Conservation (phyloP, 2,888 invertebrate genomes). For the Portevinia maculata region DNA sequence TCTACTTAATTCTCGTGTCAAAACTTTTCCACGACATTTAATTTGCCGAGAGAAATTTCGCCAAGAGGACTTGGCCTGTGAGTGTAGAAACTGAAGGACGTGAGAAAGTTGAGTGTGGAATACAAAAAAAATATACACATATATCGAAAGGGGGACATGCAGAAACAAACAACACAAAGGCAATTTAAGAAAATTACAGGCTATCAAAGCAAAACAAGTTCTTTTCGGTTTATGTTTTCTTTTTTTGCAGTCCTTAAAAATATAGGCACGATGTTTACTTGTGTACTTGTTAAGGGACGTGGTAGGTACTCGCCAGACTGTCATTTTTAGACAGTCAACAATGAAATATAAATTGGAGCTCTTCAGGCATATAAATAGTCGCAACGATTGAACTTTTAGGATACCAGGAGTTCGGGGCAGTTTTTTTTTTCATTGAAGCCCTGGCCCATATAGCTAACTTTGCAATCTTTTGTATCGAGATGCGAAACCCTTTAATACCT, state of each 20-base stretch:
- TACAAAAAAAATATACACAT: constrained; percentile 19
- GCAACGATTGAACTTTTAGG: background rate
- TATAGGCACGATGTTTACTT: background rate
- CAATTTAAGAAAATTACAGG: constrained; percentile 72
- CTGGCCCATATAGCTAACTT: too few species aligned
- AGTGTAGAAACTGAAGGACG: constrained; percentile 37
- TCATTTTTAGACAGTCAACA: constrained; percentile 1
- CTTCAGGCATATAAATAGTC: background rate
- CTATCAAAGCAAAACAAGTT: constrained; percentile 61
- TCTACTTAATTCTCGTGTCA: constrained; percentile 75
- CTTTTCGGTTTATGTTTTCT: constrained; percentile 21
- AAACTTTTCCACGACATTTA: constrained; percentile 75
- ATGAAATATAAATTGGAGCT: background rate
- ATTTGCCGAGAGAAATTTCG: constrained; percentile 59
- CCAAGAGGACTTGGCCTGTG: constrained; percentile 31
- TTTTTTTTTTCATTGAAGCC: too few species aligned
- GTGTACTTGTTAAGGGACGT: constrained; percentile 29
- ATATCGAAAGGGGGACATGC: constrained; percentile 23
- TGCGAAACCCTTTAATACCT: too few species aligned
- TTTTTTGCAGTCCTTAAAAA: constrained; percentile 15
- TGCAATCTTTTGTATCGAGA: too few species aligned
- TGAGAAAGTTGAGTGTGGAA: constrained; percentile 36
- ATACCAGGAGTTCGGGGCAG: too few species aligned
- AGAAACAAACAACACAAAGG: constrained; percentile 58
- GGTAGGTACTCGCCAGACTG: constrained; percentile 15